These are phyloP conservation scores for Glossophaga mutica DNA, from an alignment of 2,797 vertebrate species.

Conservation along the genomic window DNA sequence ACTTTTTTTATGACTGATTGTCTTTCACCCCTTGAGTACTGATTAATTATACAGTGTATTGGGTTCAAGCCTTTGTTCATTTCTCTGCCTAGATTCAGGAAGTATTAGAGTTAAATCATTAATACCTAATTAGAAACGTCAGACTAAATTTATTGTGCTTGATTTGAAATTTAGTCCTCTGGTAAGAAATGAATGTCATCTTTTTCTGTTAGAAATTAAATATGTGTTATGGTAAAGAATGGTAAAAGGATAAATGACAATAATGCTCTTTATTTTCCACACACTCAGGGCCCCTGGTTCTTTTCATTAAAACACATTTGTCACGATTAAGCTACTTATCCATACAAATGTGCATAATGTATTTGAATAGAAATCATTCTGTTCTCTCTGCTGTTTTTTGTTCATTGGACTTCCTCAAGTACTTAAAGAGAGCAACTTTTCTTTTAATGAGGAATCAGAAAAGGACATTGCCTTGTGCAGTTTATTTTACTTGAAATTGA, in stretches of 20 bases:
- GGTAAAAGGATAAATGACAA: neutral
- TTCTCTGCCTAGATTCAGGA: neutral
- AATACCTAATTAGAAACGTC: slow-evolving; percentile 9
- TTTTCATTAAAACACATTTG: neutral
- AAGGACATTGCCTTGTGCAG: neutral
- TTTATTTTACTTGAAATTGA: slow-evolving; percentile 47
- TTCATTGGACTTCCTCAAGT: neutral
- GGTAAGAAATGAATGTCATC: neutral
- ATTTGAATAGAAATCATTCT: neutral
- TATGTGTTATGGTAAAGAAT: neutral
- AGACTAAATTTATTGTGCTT: neutral
- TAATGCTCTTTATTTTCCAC: neutral
- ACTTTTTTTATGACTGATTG: neutral
- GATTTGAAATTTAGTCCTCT: slow-evolving; percentile 40
- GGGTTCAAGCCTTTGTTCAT: neutral
- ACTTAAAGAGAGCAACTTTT: slow-evolving; percentile 3
- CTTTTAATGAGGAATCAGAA: neutral
- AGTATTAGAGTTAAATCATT: slow-evolving; percentile 30
- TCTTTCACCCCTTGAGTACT: neutral
- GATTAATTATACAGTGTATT: neutral
- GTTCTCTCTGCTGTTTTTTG: neutral
- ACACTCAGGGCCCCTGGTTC: neutral
- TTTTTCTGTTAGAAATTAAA: slow-evolving; percentile 35
- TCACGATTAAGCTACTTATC: slow-evolving; percentile 13
- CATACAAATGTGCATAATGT: neutral